Evolutionary conservation across 1,140 invertebrate species (phyloP), one percentile per base, ranked within the genome.

Genomic region (Gryon sp.): DNA sequence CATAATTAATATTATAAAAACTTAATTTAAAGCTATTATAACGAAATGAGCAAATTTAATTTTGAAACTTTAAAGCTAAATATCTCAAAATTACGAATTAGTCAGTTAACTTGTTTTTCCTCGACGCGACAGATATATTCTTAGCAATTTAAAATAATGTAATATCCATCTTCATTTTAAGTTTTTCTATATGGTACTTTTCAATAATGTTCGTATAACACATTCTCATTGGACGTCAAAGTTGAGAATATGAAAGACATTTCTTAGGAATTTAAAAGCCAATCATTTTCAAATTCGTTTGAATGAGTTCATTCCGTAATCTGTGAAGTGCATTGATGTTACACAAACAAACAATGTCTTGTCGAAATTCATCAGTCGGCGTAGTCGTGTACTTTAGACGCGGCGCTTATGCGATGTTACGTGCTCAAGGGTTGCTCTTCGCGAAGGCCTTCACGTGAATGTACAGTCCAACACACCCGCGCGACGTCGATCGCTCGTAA

Each of bases 241-340:
- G n/a, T n/a, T n/a, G 22, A 24, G 32, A 38, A 59, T 52, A 34
- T 38, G 18, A 52, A 65, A 20, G 28, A 12, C 50, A 62, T 53
- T 53, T 53, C 76, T 12, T n/a, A 12, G 5, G 11, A 34, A 34
- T 34, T 12, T 12, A 4, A 34, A 68, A 59, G 36, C 34, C 77
- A 79, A 84, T 84, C 80, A 65, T 74, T 76, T 46, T 72, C 80
- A 75, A 78, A 76, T 82, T 70, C 76, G 82, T 84, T 82, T 72
- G 72, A 80, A 82, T 83, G 65, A 76, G 55, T 68, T 59, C 62
- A 52, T 74, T 43, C 53, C 16, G 65, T 40, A 41, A 41, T 53
- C 60, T 50, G 65, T 82, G 73, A 84, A 70, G 70, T 66, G 77
- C 76, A 63, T 66, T 28, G 66, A 77, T 70, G 70, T 73, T 74